Conservation (phyloP, 2,113 vertebrate species). For the western clawed frog (Xenopus tropicalis) region UCB_Xtro_10.0 CM004448.2:86680001-86680500, state of each 20-base stretch:
- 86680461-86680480: slow-evolving; percentile 39
- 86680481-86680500: slow-evolving; percentile 36
- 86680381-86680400: slow-evolving; percentile 33
- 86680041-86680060: too few relatives aligned
- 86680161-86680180: too few relatives aligned
- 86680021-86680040: too few relatives aligned
- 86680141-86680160: too few relatives aligned
- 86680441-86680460: slow-evolving; percentile 42
- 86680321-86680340: slow-evolving; percentile 35
- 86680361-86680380: slow-evolving; percentile 31
- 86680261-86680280: slow-evolving; percentile 27
- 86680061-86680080: too few relatives aligned
- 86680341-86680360: slow-evolving; percentile 30
- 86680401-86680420: slow-evolving; percentile 24
- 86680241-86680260: slow-evolving; percentile 36
- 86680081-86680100: too few relatives aligned
- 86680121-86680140: too few relatives aligned
- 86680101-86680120: too few relatives aligned
- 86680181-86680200: too few relatives aligned
- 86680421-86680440: slow-evolving; percentile 34
- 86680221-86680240: slow-evolving; percentile 27
- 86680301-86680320: slow-evolving; percentile 31
- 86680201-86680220: background rate
- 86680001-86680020: too few relatives aligned
- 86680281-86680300: slow-evolving; percentile 14